Base-by-base conservation (phyloP, 2,113 vertebrate genomes). In the Tragelaphus buxtoni region DNA sequence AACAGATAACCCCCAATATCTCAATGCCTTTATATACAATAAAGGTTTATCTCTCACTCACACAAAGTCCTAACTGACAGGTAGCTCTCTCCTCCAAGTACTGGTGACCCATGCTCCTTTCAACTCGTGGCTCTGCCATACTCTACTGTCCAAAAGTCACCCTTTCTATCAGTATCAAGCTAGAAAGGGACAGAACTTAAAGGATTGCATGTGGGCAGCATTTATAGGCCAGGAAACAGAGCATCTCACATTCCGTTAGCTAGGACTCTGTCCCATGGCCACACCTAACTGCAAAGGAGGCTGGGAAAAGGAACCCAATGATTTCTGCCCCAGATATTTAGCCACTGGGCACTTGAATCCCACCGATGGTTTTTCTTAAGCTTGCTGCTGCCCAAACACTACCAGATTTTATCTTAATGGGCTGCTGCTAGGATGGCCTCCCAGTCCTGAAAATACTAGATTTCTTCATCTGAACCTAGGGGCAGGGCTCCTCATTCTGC, bases 381-480 rank as follows among this genome's bases (percentile, higher is more conserved):
- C 47, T 86, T 96, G 81, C n/a, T 90, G 12, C 58, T 72, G 16
- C 58, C 74, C 51, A 76, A 53, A 92, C 72, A 76, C 76, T 82
- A 72, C 61, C 61, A 84, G 89, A 90, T 90, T 94, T 94, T 77
- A 58, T 69, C 60, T 96, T 85, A 90, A 81, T 63, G 69, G 47
- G 69, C 9, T 92, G 24, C 55, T 88, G 13, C 76, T 60, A 94
- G 88, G n/a, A 60, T 63, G 53, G 84, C 65, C 53, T 92, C 88
- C n/a, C n/a, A 32, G 82, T 90, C 80, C 76, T 88, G 32, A 63
- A 93, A 92, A 90, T 80, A 92, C 65, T 7, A 90, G 55, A 92
- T 55, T 93, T 81, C 77, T 55, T 93, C 91, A 86, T 94, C 91
- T 91, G 89, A 95, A 93, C 56, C 28, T 45, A 32, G 30, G 79